A percentile compares a stretch with the other conserved stretches of the same genome.
Evolutionary conservation across 1,140 invertebrate species (phyloP).

Genomic region (Zaprionus ghesquierei): DNA sequence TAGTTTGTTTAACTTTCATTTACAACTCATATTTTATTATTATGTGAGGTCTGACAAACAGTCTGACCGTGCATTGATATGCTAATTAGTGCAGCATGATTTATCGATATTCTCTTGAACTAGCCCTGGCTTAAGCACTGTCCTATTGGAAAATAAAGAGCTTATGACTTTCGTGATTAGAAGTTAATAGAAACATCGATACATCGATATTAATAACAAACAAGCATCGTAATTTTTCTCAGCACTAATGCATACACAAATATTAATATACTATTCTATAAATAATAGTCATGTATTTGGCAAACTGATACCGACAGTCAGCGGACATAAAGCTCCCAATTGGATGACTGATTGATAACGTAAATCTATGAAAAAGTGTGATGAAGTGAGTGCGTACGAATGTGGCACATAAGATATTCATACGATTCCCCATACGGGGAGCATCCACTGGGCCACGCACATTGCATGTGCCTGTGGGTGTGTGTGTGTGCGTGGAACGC

Average conservation of each 20-base stretch:
- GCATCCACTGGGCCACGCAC: slow-evolving; percentile 5
- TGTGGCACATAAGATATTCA: slow-evolving; percentile 72
- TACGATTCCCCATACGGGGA: slow-evolving; percentile 34
- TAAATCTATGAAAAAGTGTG: slow-evolving; percentile 54
- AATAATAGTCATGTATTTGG: background rate
- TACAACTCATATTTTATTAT: background rate
- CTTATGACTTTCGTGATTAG: no score
- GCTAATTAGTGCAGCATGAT: background rate
- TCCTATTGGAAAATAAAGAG: background rate
- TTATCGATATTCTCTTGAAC: background rate
- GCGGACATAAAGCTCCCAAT: slow-evolving; percentile 31
- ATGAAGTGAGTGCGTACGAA: slow-evolving; percentile 41
- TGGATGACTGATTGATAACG: slow-evolving; percentile 78
- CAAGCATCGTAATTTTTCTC: background rate
- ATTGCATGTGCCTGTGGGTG: background rate
- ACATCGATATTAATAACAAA: background rate
- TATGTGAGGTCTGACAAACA: background rate
- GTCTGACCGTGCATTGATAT: background rate
- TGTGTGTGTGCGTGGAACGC: no score
- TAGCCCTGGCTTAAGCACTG: background rate
- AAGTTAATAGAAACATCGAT: background rate
- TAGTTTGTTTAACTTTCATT: background rate
- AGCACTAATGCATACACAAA: background rate
- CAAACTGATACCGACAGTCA: background rate
- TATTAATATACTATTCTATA: background rate